Evolutionary conservation across 2,113 vertebrate genomes (phyloP), one percentile per base, ranked within the genome.

Genomic region (Barbus barbus): DNA sequence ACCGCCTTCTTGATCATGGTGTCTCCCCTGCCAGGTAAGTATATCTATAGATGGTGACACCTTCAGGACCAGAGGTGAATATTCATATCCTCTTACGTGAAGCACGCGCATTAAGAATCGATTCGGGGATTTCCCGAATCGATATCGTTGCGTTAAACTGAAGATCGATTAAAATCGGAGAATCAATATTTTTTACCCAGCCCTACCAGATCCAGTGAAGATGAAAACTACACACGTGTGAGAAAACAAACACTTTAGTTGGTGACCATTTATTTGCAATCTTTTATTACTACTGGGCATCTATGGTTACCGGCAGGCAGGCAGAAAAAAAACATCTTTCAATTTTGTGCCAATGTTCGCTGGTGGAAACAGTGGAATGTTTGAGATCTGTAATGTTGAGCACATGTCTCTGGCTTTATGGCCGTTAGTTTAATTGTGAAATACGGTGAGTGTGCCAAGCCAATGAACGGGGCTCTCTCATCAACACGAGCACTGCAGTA

Each of bases 211-310:
- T 61, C 20, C 51, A 78, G 33, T 1, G 7, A 76, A 58, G 31
- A 56, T 77, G 5, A n/a, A 31, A 77, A 76, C 74, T 31, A 20
- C 48, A 33, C 28, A 33, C n/a, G n/a, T 11, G 12, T 38, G 24
- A 13, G 36, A 61, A 78, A 44, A 61, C n/a, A 78, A 78, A 78
- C n/a, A 72, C 69, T 72, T 72, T 24, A 41, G 36, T 44, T 72
- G 22, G 22, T 1, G 1, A 31, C 75, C 75, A 60, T 24, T 60
- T 33, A 58, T 78, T 33, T 41, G 33, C 51, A 24, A 53, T 16
- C 33, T 61, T 78, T 61, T 78, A 78, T 78, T 78, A 41, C 31
- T 41, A 56, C 76, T 41, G n/a, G 56, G 36, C 56, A 41, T 12
- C n/a, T 78, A 61, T 26, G 76, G 13, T 78, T 78, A 78, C 44